Percentiles rank a stretch among this genome's conserved stretches.
Conservation (phyloP, 2,113 vertebrate genomes). For the Lanius ludovicianus region DNA sequence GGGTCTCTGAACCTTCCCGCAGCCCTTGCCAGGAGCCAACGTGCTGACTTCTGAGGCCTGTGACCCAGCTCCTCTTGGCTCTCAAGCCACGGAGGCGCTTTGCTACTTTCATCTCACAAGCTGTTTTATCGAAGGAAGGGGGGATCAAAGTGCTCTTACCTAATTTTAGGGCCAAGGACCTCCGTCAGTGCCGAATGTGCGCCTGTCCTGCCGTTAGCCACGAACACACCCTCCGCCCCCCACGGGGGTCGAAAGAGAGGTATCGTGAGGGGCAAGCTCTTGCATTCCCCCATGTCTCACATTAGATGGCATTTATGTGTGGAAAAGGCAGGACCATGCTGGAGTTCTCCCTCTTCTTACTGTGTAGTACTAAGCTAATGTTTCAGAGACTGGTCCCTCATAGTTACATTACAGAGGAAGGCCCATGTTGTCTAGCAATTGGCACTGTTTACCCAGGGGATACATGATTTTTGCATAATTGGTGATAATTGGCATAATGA, state of each 20-base stretch:
- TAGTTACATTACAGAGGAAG: background rate
- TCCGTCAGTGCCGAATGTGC: background rate
- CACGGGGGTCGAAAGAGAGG: background rate
- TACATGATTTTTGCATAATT: background rate
- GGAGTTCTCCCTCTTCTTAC: background rate
- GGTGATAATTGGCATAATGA: background rate
- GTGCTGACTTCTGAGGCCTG: background rate
- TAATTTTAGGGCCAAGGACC: slow-evolving; percentile 13
- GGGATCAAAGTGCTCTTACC: background rate
- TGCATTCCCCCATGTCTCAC: background rate
- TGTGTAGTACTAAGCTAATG: background rate
- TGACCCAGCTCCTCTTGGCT: background rate
- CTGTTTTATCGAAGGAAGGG: background rate
- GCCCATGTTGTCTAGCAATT: background rate
- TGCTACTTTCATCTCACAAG: background rate
- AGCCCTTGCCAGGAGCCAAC: background rate
- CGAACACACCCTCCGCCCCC: background rate
- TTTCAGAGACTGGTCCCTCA: background rate
- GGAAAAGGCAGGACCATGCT: background rate
- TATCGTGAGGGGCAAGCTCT: background rate
- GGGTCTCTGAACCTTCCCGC: background rate
- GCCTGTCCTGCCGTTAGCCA: background rate
- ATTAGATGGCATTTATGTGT: background rate
- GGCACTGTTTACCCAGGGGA: background rate
- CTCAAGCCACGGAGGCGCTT: background rate